Conservation (phyloP, 2,113 vertebrate genomes). For the Butorides virescens region DNA sequence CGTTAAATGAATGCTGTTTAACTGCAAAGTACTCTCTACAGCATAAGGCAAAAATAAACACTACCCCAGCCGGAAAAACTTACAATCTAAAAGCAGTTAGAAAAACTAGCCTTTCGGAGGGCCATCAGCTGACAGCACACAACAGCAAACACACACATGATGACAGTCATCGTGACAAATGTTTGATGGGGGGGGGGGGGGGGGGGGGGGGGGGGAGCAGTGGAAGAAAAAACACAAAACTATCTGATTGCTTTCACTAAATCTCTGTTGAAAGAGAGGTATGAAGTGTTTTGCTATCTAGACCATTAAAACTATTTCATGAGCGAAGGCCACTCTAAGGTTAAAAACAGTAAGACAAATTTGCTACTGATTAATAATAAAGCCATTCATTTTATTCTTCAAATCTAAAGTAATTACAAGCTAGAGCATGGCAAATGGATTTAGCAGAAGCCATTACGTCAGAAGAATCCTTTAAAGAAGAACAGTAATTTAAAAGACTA, state of each 20-base stretch:
- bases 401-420: slow-evolving; percentile 73
- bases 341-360: slow-evolving; percentile 73
- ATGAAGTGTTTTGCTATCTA: slow-evolving; percentile 55
- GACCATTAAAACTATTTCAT: slow-evolving; percentile 55
- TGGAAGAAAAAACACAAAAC: not conserved
- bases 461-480: slow-evolving; percentile 72
- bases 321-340: slow-evolving; percentile 65
- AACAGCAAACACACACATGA: not conserved
- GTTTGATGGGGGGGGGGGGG: not conserved
- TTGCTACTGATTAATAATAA: slow-evolving; percentile 73
- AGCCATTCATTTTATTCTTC: slow-evolving; percentile 72
- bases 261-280: slow-evolving; percentile 40
- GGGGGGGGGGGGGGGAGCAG: too few relatives aligned
- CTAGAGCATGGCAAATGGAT: slow-evolving; percentile 70
- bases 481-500: slow-evolving; percentile 72
- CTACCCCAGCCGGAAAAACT: not conserved
- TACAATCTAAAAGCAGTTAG: not conserved
- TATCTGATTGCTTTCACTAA: slow-evolving; percentile 44
- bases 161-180: slow-evolving; percentile 24
- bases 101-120: not conserved
- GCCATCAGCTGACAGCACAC: not conserved
- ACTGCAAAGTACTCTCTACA: not conserved
- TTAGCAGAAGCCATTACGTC: slow-evolving; percentile 66
- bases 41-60: not conserved
- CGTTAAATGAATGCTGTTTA: not conserved